phyloP scores from a whole-genome alignment of 2,888 invertebrate species.

The Drosophila macrospina region DNA sequence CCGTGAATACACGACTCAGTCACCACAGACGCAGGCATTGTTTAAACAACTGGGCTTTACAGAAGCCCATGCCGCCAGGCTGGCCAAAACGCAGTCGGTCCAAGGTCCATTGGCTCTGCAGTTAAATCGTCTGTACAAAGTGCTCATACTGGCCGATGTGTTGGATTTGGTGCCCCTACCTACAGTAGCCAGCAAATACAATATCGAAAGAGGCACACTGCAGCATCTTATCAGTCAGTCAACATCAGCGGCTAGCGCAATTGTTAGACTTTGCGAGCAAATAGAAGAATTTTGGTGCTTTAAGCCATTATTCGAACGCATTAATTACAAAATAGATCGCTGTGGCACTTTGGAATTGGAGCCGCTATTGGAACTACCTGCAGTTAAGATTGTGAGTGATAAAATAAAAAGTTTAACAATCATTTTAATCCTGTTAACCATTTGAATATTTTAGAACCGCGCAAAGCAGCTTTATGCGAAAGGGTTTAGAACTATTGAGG shows the following conservation, averaged over 20 bases:
- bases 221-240: conserved; percentile 91
- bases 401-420: not conserved
- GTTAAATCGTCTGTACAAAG: conserved; percentile 92
- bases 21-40: conserved; percentile 89
- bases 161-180: conserved; percentile 90
- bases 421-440: not conserved
- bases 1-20: conserved; percentile 88
- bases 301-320: conserved; percentile 90
- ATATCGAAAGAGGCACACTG: conserved; percentile 91
- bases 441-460: conserved; percentile 87
- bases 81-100: conserved; percentile 89
- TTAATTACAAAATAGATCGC: conserved; percentile 91
- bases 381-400: conserved; percentile 90
- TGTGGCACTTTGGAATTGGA: conserved; percentile 93
- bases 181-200: conserved; percentile 90
- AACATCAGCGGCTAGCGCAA: conserved; percentile 90
- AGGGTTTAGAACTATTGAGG: conserved; percentile 92
- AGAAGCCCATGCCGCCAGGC: conserved; percentile 89
- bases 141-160: conserved; percentile 93
- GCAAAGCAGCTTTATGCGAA: conserved; percentile 93
- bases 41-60: conserved; percentile 91
- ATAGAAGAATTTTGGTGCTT: conserved; percentile 93
- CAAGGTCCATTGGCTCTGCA: conserved; percentile 85
- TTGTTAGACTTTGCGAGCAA: conserved; percentile 92
- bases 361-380: conserved; percentile 94